Base-by-base conservation (phyloP, 2,888 invertebrate species). In the Athrips mouffetella region DNA sequence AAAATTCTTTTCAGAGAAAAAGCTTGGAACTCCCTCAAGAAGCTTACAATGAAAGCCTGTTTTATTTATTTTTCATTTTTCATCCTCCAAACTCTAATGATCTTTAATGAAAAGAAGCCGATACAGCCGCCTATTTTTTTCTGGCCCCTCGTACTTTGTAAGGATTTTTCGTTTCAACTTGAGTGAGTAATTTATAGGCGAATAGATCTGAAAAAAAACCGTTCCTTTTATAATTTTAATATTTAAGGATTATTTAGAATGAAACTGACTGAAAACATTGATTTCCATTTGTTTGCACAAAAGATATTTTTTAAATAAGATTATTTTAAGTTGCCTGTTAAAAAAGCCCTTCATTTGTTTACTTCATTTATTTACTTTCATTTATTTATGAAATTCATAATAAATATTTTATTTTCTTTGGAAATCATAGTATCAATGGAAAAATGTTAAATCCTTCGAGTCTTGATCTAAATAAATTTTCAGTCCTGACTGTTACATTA, bases 101-200 rank as follows among this genome's bases (percentile, higher is more conserved):
- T 79, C 75, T 76, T 75, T 78, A 78, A 84, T 81, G 79, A 84
- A 84, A 80, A 75, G 79, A 73, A 72, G 73, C 70, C 78, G 79
- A 79, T 80, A 73, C 67, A 66, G 60, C 63, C 60, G 64, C 59
- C 57, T 61, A 70, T 72, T 73, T 70, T 65, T 66, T 65, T 63
- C 54, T 52, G 53, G n/a, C 59, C 52, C 50, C 50, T 52, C 50
- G 13, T 54, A 59, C 66, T 68, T 66, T 58, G 57, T 44, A 13
- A 30, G 60, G 60, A 67, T 63, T 67, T 70, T 78, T 70, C 65
- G 65, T 73, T 70, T 67, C 66, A 72, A 71, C 67, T 65, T 67
- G 63, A 63, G 63, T 55, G 65, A 62, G 64, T 64, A 69, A 70
- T 70, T 67, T 65, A 66, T 67, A 71, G 70, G 65, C 62, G 60